These are phyloP conservation scores for Ecdyonurus torrentis DNA, from an alignment of 2,888 invertebrate species.

Conservation along the genomic window DNA sequence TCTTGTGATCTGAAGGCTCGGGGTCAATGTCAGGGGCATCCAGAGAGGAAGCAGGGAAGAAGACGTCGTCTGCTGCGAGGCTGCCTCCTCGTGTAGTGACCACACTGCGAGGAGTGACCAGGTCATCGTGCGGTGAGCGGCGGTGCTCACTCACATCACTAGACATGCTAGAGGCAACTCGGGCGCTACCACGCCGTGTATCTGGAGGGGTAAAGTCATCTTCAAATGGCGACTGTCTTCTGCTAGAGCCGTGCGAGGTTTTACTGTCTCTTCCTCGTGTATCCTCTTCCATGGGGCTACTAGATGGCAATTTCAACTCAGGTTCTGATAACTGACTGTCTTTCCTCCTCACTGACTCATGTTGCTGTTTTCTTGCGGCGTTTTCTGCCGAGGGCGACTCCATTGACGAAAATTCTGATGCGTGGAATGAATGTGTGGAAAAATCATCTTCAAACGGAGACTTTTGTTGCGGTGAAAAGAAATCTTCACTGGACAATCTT, in stretches of 20 bases:
- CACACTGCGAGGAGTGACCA: background rate
- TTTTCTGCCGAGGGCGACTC: background rate
- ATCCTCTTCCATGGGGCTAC: conserved; percentile 17
- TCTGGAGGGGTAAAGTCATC: conserved; percentile 44
- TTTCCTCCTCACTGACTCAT: background rate
- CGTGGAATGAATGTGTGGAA: conserved; percentile 27
- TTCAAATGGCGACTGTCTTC: conserved; percentile 42
- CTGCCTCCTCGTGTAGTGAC: background rate
- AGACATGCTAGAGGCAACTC: conserved; percentile 16
- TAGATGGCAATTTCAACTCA: background rate
- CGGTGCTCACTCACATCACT: conserved; percentile 19
- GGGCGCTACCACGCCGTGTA: conserved; percentile 9
- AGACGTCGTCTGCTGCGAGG: background rate
- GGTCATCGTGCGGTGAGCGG: conserved; percentile 13
- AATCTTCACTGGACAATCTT: background rate
- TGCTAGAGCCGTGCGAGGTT: conserved; percentile 23
- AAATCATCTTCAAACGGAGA: conserved; percentile 46
- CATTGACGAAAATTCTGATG: background rate
- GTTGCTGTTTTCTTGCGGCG: background rate
- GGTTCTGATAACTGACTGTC: background rate
- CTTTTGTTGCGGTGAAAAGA: conserved; percentile 13
- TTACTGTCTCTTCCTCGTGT: background rate
- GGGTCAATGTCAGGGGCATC: background rate
- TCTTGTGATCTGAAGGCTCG: background rate
- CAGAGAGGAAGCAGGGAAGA: background rate